These are phyloP conservation scores for Nomada ruficornis DNA, from an alignment of 2,888 invertebrate species.

Conservation along the genomic window DNA sequence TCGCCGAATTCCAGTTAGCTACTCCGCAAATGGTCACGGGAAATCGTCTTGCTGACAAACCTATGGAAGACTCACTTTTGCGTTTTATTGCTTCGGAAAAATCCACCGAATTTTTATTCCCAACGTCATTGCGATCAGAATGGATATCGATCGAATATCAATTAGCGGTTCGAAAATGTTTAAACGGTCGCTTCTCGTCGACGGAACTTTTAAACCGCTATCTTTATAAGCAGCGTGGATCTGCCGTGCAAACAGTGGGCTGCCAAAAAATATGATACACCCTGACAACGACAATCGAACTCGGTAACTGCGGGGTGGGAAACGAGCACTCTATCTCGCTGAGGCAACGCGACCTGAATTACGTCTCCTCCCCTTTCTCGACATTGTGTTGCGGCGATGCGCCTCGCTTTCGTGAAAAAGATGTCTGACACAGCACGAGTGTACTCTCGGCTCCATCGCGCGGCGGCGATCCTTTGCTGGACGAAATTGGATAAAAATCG, in stretches of 20 bases:
- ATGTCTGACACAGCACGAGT: background rate
- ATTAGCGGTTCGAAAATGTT: background rate
- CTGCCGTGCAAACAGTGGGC: background rate
- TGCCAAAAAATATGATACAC: background rate
- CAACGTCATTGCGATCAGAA: background rate
- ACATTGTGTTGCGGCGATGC: background rate
- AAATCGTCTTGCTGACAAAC: constrained; percentile 32
- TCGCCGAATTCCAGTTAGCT: constrained; percentile 42
- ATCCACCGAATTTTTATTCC: background rate
- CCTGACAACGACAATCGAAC: background rate
- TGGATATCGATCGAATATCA: background rate
- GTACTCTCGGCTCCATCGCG: background rate
- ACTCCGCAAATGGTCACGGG: constrained; percentile 2
- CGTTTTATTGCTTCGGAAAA: background rate
- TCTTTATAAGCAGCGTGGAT: background rate
- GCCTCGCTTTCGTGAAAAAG: constrained; percentile 1
- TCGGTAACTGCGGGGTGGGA: background rate
- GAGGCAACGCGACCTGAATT: background rate
- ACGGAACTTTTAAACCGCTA: background rate
- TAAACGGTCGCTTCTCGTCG: background rate
- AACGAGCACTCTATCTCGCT: constrained; percentile 4
- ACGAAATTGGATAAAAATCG: no score
- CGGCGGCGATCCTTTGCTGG: background rate
- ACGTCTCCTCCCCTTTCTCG: background rate
- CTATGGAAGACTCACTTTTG: background rate